These are phyloP conservation scores for Drosophila melanogaster DNA, from an alignment of 1,140 invertebrate genomes.

Conservation along the genomic window DNA sequence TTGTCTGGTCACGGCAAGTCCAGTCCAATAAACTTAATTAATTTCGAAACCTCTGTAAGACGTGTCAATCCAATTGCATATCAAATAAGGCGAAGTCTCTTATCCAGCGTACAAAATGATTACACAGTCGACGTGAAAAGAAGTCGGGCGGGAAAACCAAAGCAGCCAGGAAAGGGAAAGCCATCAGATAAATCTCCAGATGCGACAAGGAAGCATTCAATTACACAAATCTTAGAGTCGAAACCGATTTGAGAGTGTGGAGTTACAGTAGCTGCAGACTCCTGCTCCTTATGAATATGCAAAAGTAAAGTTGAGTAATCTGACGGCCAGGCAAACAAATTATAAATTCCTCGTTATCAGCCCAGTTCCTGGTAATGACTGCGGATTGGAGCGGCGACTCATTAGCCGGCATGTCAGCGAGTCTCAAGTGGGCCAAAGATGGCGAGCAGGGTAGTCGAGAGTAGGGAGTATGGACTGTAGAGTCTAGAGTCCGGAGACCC, in stretches of 20 bases:
- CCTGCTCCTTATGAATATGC: conserved; percentile 68
- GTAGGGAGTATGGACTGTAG: not conserved
- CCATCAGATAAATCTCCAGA: conserved; percentile 28
- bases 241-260: conserved; percentile 15
- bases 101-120: conserved; percentile 50
- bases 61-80: conserved; percentile 41
- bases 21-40: conserved; percentile 6
- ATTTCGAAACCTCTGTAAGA: not conserved
- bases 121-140: conserved; percentile 32
- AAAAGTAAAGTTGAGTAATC: conserved; percentile 61
- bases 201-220: conserved; percentile 48
- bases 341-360: conserved; percentile 65
- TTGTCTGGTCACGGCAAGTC: conserved; percentile 10
- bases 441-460: not conserved
- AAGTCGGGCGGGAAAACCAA: conserved; percentile 12
- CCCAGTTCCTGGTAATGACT: conserved; percentile 10
- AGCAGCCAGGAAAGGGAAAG: conserved; percentile 26
- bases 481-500: conserved; percentile 8
- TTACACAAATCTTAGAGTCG: conserved; percentile 58
- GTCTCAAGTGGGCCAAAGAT: conserved; percentile 40
- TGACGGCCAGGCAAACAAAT: conserved; percentile 51
- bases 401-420: conserved; percentile 62
- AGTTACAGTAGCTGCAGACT: conserved; percentile 10
- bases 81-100: conserved; percentile 23
- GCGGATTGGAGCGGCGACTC: conserved; percentile 30